Conservation (phyloP, 2,888 invertebrate genomes). For the Pharmacophagus antenor region DNA sequence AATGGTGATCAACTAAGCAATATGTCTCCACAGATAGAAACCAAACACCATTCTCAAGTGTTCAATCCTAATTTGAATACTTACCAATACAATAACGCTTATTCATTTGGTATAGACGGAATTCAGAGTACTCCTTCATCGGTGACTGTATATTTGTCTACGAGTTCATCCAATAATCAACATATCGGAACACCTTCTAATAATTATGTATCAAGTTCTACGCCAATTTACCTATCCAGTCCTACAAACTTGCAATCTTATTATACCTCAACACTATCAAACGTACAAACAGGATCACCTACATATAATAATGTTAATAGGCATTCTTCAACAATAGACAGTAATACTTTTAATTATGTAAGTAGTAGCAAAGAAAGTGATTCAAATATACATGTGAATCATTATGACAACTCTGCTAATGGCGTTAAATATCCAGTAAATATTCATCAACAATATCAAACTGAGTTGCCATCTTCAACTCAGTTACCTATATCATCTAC, state of each 20-base stretch:
- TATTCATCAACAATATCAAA: conserved; percentile 58
- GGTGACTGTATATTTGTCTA: conserved; percentile 59
- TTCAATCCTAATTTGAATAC: conserved; percentile 53
- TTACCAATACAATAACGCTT: conserved; percentile 58
- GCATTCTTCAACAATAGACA: conserved; percentile 53
- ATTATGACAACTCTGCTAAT: conserved; percentile 69
- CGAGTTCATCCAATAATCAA: conserved; percentile 58
- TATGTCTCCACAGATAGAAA: conserved; percentile 53
- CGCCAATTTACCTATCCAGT: conserved; percentile 67
- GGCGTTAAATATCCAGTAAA: conserved; percentile 62
- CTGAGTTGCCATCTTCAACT: conserved; percentile 61
- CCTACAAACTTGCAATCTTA: conserved; percentile 62
- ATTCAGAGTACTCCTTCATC: conserved; percentile 65
- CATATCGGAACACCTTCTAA: conserved; percentile 61
- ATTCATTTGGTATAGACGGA: conserved; percentile 52
- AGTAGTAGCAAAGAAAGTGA: conserved; percentile 47
- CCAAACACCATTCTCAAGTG: conserved; percentile 53
- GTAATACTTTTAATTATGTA: conserved; percentile 49
- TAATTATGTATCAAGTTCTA: conserved; percentile 66
- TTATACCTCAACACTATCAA: conserved; percentile 65
- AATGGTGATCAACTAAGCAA: conserved; percentile 51
- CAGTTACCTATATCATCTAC: conserved; percentile 53
- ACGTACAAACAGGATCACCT: conserved; percentile 58
- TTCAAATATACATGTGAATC: conserved; percentile 67
- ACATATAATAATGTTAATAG: conserved; percentile 55